These are phyloP conservation scores for Tigriopus californicus DNA, from an alignment of 2,888 invertebrate species.

Conservation along the genomic window DNA sequence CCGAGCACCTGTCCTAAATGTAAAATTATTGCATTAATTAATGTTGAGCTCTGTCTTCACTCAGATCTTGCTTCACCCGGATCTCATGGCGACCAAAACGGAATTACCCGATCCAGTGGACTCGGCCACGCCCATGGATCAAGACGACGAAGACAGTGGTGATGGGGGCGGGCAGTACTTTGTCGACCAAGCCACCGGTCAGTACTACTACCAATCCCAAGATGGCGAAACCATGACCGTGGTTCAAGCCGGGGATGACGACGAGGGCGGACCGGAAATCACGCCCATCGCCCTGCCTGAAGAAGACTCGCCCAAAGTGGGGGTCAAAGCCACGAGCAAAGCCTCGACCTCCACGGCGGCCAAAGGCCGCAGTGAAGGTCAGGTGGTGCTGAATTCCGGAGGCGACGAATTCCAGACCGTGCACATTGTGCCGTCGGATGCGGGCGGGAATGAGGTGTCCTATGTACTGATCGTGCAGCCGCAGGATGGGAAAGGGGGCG, in stretches of 20 bases:
- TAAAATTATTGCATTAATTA: no score
- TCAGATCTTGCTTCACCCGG: no score
- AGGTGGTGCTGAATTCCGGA: slow-evolving; percentile 18
- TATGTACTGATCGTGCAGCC: slow-evolving; percentile 66
- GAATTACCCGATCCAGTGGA: no score
- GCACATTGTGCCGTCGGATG: slow-evolving; percentile 60
- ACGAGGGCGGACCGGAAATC: slow-evolving; percentile 10
- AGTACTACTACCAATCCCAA: slow-evolving; percentile 55
- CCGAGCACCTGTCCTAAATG: no score
- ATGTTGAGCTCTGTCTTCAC: no score
- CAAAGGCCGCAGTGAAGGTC: slow-evolving; percentile 13
- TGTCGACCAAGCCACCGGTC: slow-evolving; percentile 52
- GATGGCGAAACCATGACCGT: slow-evolving; percentile 32
- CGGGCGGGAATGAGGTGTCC: slow-evolving; percentile 56
- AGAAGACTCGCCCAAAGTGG: no score
- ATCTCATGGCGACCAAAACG: no score
- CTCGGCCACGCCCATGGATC: no score
- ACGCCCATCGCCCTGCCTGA: neutral
- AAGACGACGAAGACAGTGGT: no score
- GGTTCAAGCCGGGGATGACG: slow-evolving; percentile 13
- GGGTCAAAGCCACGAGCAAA: neutral
- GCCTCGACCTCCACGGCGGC: neutral
- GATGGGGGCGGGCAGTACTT: slow-evolving; percentile 28
- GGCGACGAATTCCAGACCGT: slow-evolving; percentile 55
- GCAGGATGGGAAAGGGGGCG: slow-evolving; percentile 32